Base-by-base conservation (phyloP, 2,113 vertebrate species). In the Pedionomus torquatus region DNA sequence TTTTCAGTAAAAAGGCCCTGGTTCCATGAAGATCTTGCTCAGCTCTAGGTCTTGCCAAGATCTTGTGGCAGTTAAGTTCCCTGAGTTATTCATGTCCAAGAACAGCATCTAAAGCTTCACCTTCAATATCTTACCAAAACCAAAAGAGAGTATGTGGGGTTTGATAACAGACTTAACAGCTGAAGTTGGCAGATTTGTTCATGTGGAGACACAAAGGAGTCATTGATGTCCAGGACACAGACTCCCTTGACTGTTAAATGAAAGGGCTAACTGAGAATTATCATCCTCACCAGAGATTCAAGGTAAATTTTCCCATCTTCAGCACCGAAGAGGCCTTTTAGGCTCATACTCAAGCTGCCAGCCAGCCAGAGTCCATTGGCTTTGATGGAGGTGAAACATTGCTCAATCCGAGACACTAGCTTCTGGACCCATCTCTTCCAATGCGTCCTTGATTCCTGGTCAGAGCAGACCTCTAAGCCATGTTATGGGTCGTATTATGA, bases 181-280 rank as follows among this genome's bases (percentile, higher is more conserved):
- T 54, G 46, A 33, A 16, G 43, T 2, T 49, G 61, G 49, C 49
- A 51, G 16, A 72, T 37, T 4, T 21, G 0, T 37, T 54, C 43
- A 9, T 0, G 0, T 6, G 9, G 41, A 82, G 51, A 24, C 48
- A 41, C 0, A 3, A 78, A 19, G 28, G 52, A 83, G 37, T 49
- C 52, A 30, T 5, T 49, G 31, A 28, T 20, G 17, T 39, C 57
- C 19, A 10, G 18, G 16, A 35, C 49, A 28, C 5, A 35, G n/a
- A 25, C 25, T 75, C 25, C 35, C 33, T 31, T 21, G 31, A 18
- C 31, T 41, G 43, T 33, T 70, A 35, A 83, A 63, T 0, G 5
- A 61, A 78, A 66, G 30, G 25, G 21, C 54, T 9, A 54, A 23
- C 33, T n/a, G 44, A 63, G 68, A 93, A 37, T 33, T 39, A 52